Base-by-base conservation (phyloP, 2,113 vertebrate species). In the Cryptotis parvus region DNA sequence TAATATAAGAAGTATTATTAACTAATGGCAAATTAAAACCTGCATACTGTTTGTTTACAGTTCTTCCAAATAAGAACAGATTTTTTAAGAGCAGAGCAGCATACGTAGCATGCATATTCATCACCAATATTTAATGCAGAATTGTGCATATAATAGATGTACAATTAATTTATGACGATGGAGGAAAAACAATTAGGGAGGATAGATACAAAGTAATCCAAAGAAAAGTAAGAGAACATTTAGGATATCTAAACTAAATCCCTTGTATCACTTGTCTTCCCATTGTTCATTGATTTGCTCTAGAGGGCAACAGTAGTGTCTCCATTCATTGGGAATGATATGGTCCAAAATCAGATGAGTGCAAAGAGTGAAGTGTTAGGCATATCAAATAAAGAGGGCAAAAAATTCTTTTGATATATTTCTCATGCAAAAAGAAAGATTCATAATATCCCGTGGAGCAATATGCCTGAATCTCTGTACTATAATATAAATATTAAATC, bases 21-120 rank as follows among this genome's bases (percentile, higher is more conserved):
- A 70, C 12, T 12, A 37, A 14, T 24, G 58, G 9, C 45, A 89
- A 92, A 75, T 26, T 37, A 69, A 49, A 65, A 89, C 72, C 26
- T 76, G 52, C 63, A 9, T 39, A 68, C 80, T 45, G 41, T 76
- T 49, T 75, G 20, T 76, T 70, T 26, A 83, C 10, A 39, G 41
- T 91, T 81, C 70, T 69, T 92, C 39, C 27, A 74, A 69, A 77
- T 45, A 10, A 90, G 16, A 94, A 61, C 26, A 63, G 78, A 8
- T 41, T 87, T 27, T 37, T 61, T 82, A 69, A 89, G 39, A 3
- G 16, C 41, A 3, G 33, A 89, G 45, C n/a, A 69, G 16, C 4
- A 1, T 27, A n/a, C n/a, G n/a, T n/a, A 45, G 31, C 35, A 91
- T 7, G 58, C 55, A 73, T 27, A 39, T 58, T 73, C 76, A 3